Conservation (phyloP, 1,140 invertebrate species). For the Polypedilum vanderplanki region DNA sequence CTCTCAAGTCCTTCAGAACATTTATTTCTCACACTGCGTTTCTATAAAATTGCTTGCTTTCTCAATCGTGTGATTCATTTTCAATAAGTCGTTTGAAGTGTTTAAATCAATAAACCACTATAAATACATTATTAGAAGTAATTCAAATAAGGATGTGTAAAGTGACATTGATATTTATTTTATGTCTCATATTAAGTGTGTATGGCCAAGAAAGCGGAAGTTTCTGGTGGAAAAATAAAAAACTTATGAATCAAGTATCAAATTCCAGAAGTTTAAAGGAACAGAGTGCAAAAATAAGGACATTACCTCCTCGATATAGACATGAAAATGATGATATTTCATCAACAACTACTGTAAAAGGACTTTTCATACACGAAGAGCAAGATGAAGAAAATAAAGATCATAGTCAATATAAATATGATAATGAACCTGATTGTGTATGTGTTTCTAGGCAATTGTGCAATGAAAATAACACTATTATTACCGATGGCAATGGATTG, state of each 20-base stretch:
- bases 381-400: background rate
- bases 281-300: background rate
- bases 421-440: background rate
- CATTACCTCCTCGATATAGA: background rate
- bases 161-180: background rate
- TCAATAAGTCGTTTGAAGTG: background rate
- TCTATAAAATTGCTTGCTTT: background rate
- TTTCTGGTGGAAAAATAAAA: background rate
- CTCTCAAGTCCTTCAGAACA: constrained; percentile 16
- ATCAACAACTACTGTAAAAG: background rate
- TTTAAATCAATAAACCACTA: background rate
- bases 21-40: background rate
- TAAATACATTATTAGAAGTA: background rate
- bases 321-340: background rate
- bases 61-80: background rate
- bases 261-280: background rate
- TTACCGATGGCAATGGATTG: constrained; percentile 53
- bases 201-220: background rate
- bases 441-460: constrained; percentile 56
- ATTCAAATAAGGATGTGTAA: background rate
- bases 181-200: background rate
- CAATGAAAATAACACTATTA: constrained; percentile 48
- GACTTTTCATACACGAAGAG: background rate
- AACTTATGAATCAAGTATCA: background rate
- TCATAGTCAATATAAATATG: background rate